phyloP scores from a whole-genome alignment of 1,140 invertebrate genomes.

The Cyphomyrmex costatus region DNA sequence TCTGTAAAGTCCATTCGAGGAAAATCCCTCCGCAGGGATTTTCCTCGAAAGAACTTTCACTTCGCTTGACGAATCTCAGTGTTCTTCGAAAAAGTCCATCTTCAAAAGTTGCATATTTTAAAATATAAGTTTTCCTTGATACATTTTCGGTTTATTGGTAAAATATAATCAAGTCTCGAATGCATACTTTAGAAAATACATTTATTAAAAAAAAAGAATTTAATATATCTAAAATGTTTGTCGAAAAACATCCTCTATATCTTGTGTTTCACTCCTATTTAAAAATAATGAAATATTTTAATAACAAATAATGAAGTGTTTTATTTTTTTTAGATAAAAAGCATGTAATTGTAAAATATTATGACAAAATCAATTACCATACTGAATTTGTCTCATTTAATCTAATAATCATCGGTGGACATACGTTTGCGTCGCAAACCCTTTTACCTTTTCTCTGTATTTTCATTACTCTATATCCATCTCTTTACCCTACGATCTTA shows the following conservation, averaged over 20 bases:
- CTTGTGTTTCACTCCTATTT: background rate
- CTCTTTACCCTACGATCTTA: background rate
- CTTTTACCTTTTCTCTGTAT: background rate
- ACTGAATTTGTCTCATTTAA: background rate
- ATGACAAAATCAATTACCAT: background rate
- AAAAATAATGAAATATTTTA: background rate
- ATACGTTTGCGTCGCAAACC: slow-evolving; percentile 21
- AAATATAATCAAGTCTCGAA: background rate
- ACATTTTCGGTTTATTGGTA: background rate
- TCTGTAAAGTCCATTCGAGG: slow-evolving; percentile 32
- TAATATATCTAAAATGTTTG: background rate
- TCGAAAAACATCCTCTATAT: background rate
- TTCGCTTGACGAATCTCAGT: background rate
- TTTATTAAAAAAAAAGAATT: background rate
- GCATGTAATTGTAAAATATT: background rate
- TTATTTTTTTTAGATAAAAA: background rate
- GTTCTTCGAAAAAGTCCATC: background rate
- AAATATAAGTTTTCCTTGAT: background rate
- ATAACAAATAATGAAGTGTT: background rate
- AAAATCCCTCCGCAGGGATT: slow-evolving; percentile 11
- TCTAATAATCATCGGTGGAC: slow-evolving; percentile 37
- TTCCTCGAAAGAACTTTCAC: slow-evolving; percentile 1
- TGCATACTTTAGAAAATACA: background rate
- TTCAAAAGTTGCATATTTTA: slow-evolving; percentile 18
- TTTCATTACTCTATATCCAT: background rate